A percentile compares a stretch with the other conserved stretches of the same genome.
Evolutionary conservation across 2,888 invertebrate genomes (phyloP).

Genomic region (Trichopoda pennipes): DNA sequence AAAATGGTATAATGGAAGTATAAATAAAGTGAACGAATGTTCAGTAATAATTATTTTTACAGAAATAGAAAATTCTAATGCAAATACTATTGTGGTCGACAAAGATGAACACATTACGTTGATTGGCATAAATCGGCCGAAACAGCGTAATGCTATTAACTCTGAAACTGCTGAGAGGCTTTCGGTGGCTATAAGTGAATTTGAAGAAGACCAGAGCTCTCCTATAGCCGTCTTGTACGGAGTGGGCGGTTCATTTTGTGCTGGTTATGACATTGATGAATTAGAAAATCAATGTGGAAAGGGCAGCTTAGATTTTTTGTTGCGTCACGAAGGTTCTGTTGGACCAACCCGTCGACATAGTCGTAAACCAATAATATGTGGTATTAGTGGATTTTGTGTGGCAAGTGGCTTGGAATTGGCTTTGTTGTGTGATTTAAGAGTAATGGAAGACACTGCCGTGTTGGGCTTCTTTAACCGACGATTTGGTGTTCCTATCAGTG

Average conservation of each 20-base stretch:
- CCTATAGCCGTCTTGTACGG: conserved; percentile 92
- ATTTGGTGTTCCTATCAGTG: conserved; percentile 92
- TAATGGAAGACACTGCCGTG: conserved; percentile 92
- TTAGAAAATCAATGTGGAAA: conserved; percentile 80
- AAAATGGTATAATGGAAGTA: conserved; percentile 25
- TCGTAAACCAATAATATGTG: conserved; percentile 93
- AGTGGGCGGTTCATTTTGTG: conserved; percentile 94
- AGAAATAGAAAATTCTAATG: conserved; percentile 13
- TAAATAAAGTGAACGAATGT: neutral
- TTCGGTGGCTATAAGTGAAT: conserved; percentile 86
- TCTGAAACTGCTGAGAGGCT: conserved; percentile 85
- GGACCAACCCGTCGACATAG: conserved; percentile 86
- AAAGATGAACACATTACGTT: conserved; percentile 86
- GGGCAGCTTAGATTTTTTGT: conserved; percentile 74
- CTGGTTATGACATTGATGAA: conserved; percentile 93
- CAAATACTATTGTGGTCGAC: conserved; percentile 81
- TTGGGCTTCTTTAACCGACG: conserved; percentile 91
- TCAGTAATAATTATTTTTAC: neutral
- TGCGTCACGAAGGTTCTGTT: conserved; percentile 82
- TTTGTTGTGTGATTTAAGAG: conserved; percentile 92
- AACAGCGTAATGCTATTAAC: conserved; percentile 91
- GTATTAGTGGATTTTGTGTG: conserved; percentile 93
- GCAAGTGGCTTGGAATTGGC: conserved; percentile 96
- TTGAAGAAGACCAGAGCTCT: conserved; percentile 88
- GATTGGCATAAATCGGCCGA: conserved; percentile 92